phyloP scores from a whole-genome alignment of 2,113 vertebrate species.

The Tragelaphus imberbis region DNA sequence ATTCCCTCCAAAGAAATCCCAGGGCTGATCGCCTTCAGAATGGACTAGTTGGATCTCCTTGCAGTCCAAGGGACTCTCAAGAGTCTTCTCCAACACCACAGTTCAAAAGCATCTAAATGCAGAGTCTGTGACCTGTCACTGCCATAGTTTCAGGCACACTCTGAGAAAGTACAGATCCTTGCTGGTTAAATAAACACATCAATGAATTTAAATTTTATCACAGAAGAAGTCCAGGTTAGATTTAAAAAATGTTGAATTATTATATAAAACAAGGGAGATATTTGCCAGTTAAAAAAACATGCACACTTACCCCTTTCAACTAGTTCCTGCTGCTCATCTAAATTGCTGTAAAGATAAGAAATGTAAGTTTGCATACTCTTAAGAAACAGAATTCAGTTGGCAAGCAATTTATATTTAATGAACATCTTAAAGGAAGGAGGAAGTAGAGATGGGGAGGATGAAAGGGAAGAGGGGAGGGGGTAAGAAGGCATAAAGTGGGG shows the following conservation, averaged over 20 bases:
- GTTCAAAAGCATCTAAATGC: too few species aligned
- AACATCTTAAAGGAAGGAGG: not conserved
- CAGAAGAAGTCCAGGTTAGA: not conserved
- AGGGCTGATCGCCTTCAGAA: too few species aligned
- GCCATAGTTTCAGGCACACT: not conserved
- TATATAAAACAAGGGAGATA: not conserved
- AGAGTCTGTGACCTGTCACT: not conserved
- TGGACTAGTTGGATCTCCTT: too few species aligned
- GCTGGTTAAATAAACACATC: not conserved
- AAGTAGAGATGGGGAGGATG: too few species aligned
- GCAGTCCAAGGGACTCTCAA: too few species aligned
- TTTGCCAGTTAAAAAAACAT: not conserved
- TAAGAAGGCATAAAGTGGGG: too few species aligned
- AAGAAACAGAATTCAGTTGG: not conserved
- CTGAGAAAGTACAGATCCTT: not conserved
- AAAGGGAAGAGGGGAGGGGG: too few species aligned
- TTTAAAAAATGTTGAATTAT: not conserved
- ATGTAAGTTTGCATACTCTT: not conserved
- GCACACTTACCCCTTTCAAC: conserved; percentile 82
- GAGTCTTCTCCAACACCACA: too few species aligned
- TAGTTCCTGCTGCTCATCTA: conserved; percentile 82
- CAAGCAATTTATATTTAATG: not conserved
- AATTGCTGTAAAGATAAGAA: conserved; percentile 74
- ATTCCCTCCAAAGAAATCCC: too few species aligned
- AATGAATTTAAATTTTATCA: not conserved